Percentiles rank a stretch among this genome's conserved stretches.
Evolutionary conservation across 2,797 vertebrate genomes (phyloP).

Genomic region (Poecilia wingei): DNA sequence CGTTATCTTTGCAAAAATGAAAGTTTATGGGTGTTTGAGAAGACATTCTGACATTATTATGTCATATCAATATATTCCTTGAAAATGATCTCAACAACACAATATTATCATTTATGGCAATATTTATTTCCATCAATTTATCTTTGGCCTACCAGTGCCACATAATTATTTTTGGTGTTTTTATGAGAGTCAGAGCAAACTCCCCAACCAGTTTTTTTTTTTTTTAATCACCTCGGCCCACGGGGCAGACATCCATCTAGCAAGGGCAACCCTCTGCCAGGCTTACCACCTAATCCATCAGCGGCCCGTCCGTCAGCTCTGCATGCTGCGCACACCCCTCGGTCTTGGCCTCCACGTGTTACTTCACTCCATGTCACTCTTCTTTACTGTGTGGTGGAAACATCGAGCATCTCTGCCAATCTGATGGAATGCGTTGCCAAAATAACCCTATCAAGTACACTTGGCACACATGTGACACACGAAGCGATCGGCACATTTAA

Average conservation of each 20-base stretch:
- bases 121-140: too few species aligned
- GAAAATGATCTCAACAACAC: too few species aligned
- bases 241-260: constrained; percentile 70
- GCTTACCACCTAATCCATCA: constrained; percentile 79
- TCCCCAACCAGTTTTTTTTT: constrained; percentile 56
- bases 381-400: constrained; percentile 57
- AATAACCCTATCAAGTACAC: constrained; percentile 61
- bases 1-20: too few species aligned
- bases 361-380: constrained; percentile 53
- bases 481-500: constrained; percentile 35
- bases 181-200: constrained; percentile 37
- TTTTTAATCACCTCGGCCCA: constrained; percentile 79
- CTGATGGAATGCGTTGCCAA: constrained; percentile 52
- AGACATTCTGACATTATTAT: too few species aligned
- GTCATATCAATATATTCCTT: too few species aligned
- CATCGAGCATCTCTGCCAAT: constrained; percentile 53
- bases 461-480: constrained; percentile 43
- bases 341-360: constrained; percentile 63
- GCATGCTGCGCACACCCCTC: constrained; percentile 51
- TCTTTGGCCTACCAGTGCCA: constrained; percentile 4
- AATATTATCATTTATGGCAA: too few species aligned
- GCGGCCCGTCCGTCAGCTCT: constrained; percentile 65
- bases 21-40: too few species aligned
- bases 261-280: constrained; percentile 76
- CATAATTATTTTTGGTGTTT: constrained; percentile 40